Evolutionary conservation across 2,888 invertebrate genomes (phyloP).

Genomic region (Taenaris catops): DNA sequence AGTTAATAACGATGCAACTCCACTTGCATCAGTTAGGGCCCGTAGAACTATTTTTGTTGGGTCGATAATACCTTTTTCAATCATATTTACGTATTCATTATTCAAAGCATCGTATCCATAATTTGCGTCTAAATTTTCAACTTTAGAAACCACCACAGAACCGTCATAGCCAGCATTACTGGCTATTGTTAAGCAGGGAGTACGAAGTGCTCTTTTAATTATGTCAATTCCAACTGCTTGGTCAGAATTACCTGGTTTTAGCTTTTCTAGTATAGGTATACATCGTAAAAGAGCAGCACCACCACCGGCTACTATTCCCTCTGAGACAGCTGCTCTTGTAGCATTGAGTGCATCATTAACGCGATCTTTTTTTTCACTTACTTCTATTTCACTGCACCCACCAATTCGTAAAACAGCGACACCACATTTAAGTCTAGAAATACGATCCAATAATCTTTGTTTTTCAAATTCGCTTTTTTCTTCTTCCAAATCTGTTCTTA

Average conservation of each 20-base stretch:
- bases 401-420: constrained; percentile 89
- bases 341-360: constrained; percentile 97
- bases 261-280: constrained; percentile 82
- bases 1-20: constrained; percentile 64
- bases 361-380: constrained; percentile 97
- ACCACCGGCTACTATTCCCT: constrained; percentile 97
- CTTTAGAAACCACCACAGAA: constrained; percentile 92
- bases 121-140: constrained; percentile 85
- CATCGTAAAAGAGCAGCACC: constrained; percentile 93
- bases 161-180: constrained; percentile 95
- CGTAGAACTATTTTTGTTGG: constrained; percentile 88
- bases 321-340: constrained; percentile 95
- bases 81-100: constrained; percentile 93
- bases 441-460: constrained; percentile 92
- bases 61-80: constrained; percentile 95
- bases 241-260: constrained; percentile 85
- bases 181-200: constrained; percentile 94
- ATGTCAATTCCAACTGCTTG: constrained; percentile 90
- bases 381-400: constrained; percentile 93
- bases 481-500: constrained; percentile 89
- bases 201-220: constrained; percentile 89
- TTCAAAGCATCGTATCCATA: constrained; percentile 94
- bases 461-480: constrained; percentile 94
- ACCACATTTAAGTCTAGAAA: constrained; percentile 92
- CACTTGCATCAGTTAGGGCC: constrained; percentile 61